Conservation (phyloP, 2,888 invertebrate species). For the Harpagoxenus sublaevis region DNA sequence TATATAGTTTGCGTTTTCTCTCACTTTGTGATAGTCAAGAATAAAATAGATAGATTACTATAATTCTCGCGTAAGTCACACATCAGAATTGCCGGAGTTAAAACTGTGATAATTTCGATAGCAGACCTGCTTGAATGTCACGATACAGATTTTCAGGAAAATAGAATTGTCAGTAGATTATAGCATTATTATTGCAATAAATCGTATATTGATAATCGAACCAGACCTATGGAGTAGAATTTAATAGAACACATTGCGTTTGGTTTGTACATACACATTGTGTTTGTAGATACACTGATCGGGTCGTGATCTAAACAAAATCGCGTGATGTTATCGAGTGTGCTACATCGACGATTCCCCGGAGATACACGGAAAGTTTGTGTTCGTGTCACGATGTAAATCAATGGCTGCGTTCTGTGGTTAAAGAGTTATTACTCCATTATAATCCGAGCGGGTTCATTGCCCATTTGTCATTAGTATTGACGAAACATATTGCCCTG, state of each 20-base stretch:
- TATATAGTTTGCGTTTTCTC: slow-evolving; percentile 48
- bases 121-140: not conserved
- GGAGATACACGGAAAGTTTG: slow-evolving; percentile 69
- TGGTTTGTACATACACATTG: not conserved
- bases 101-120: not conserved
- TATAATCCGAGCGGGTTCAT: slow-evolving; percentile 72
- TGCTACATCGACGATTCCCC: slow-evolving; percentile 65
- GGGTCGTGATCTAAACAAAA: slow-evolving; percentile 56
- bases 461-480: slow-evolving; percentile 75
- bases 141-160: slow-evolving; percentile 12
- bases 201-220: slow-evolving; percentile 3
- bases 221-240: not conserved
- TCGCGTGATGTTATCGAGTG: slow-evolving; percentile 61
- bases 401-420: slow-evolving; percentile 60
- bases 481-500: slow-evolving; percentile 79
- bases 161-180: slow-evolving; percentile 5
- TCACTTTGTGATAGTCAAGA: not conserved
- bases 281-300: slow-evolving; percentile 9
- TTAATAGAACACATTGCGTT: slow-evolving; percentile 22
- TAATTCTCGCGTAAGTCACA: slow-evolving; percentile 9
- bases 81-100: not conserved
- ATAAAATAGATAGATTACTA: slow-evolving; percentile 7
- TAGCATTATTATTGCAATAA: slow-evolving; percentile 25
- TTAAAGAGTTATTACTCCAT: slow-evolving; percentile 75
- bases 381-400: slow-evolving; percentile 68